Percentiles rank a stretch among this genome's conserved stretches.
Conservation (phyloP, 2,888 invertebrate genomes). For the Zootermopsis nevadensis region DNA sequence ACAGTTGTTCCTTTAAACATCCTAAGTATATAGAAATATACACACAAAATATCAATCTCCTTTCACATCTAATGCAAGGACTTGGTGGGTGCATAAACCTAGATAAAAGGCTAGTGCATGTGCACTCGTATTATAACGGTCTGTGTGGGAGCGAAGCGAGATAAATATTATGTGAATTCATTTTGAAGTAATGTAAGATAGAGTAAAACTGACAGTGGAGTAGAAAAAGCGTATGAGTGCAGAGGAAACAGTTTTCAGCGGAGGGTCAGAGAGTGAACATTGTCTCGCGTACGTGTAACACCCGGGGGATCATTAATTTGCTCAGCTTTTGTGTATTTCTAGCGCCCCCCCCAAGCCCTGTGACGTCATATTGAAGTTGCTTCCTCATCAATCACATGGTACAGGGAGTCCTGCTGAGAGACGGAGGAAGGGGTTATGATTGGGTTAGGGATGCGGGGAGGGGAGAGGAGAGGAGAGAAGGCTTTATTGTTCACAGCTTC, state of each 20-base stretch:
- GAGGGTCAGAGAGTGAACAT: neutral
- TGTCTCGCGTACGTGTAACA: slow-evolving; percentile 25
- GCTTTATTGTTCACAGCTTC: slow-evolving; percentile 26
- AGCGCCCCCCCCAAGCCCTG: neutral
- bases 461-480: neutral
- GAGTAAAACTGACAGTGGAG: neutral
- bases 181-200: neutral
- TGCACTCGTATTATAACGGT: neutral
- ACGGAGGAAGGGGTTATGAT: neutral
- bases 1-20: too few relatives aligned
- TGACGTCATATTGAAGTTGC: slow-evolving; percentile 36
- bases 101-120: neutral
- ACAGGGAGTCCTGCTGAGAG: neutral
- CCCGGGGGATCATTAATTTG: slow-evolving; percentile 40
- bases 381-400: slow-evolving; percentile 36
- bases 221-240: neutral
- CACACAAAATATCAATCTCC: neutral
- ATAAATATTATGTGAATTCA: neutral
- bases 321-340: neutral
- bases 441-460: too few relatives aligned
- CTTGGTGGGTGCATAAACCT: neutral
- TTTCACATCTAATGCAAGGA: neutral
- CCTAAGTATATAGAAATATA: neutral
- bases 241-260: slow-evolving; percentile 4
- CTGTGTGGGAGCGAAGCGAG: too few relatives aligned